A percentile compares a stretch with the other conserved stretches of the same genome.
These are phyloP conservation scores for Amphipyra tragopoginis DNA, from an alignment of 2,888 invertebrate species.

Conservation along the genomic window DNA sequence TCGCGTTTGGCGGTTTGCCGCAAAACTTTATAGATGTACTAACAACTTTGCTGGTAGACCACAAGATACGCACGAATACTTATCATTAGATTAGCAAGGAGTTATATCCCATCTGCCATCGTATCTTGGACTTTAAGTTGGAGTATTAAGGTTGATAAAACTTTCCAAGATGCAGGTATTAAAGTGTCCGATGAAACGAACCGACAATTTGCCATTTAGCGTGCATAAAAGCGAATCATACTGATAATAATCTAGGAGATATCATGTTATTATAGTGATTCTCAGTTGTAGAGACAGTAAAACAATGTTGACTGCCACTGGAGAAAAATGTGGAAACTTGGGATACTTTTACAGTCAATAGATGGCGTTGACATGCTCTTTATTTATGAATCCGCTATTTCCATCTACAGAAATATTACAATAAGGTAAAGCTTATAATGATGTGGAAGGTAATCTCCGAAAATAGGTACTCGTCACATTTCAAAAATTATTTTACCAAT, in stretches of 20 bases:
- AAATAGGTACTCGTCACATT: too few relatives aligned
- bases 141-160: slow-evolving; percentile 62
- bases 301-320: slow-evolving; percentile 29
- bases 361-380: slow-evolving; percentile 31
- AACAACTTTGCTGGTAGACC: slow-evolving; percentile 66
- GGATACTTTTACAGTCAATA: not conserved
- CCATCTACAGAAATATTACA: too few relatives aligned
- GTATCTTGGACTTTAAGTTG: slow-evolving; percentile 60
- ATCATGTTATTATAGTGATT: slow-evolving; percentile 80
- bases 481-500: too few relatives aligned
- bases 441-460: too few relatives aligned
- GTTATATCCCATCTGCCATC: slow-evolving; percentile 23
- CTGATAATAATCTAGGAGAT: slow-evolving; percentile 81
- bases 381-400: too few relatives aligned
- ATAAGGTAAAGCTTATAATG: too few relatives aligned
- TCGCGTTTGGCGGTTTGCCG: slow-evolving; percentile 64
- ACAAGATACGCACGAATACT: slow-evolving; percentile 58
- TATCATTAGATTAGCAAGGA: slow-evolving; percentile 52
- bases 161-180: slow-evolving; percentile 43
- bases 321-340: slow-evolving; percentile 1
- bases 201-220: slow-evolving; percentile 87
- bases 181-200: slow-evolving; percentile 77
- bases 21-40: slow-evolving; percentile 62
- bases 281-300: slow-evolving; percentile 74
- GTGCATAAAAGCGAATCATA: slow-evolving; percentile 82